phyloP scores from a whole-genome alignment of 2,113 vertebrate genomes.

The Trogon surrucura region DNA sequence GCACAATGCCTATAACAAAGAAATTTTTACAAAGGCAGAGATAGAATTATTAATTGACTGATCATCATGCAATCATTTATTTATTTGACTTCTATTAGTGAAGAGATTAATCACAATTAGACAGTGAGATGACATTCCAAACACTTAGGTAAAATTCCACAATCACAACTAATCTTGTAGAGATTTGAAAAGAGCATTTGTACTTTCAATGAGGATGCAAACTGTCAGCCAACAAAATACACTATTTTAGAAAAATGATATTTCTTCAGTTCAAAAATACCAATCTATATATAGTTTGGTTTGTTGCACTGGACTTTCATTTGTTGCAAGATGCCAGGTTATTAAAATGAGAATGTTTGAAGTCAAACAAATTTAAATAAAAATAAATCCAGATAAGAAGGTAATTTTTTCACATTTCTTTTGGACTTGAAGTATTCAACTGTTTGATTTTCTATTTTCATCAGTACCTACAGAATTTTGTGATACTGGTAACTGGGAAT shows the following conservation, averaged over 20 bases:
- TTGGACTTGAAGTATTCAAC: background rate
- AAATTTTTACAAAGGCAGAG: background rate
- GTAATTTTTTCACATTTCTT: background rate
- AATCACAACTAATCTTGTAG: background rate
- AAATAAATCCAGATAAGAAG: background rate
- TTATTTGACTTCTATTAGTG: background rate
- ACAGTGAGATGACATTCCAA: background rate
- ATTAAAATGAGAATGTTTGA: background rate
- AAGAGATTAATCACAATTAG: background rate
- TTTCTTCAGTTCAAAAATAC: background rate
- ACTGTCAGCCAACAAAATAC: background rate
- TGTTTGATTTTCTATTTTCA: background rate
- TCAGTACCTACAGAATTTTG: background rate
- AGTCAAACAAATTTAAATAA: background rate
- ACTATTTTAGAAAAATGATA: background rate
- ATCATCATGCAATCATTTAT: background rate
- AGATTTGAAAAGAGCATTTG: background rate
- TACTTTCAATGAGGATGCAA: background rate
- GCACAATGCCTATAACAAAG: fast-evolving
- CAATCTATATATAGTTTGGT: background rate
- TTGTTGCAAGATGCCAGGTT: background rate
- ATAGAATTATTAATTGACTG: background rate
- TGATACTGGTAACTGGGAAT: background rate
- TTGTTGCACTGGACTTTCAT: background rate
- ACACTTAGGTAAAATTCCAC: background rate